Base-by-base conservation (phyloP, 1,140 invertebrate species). In the Lepidurus arcticus region DNA sequence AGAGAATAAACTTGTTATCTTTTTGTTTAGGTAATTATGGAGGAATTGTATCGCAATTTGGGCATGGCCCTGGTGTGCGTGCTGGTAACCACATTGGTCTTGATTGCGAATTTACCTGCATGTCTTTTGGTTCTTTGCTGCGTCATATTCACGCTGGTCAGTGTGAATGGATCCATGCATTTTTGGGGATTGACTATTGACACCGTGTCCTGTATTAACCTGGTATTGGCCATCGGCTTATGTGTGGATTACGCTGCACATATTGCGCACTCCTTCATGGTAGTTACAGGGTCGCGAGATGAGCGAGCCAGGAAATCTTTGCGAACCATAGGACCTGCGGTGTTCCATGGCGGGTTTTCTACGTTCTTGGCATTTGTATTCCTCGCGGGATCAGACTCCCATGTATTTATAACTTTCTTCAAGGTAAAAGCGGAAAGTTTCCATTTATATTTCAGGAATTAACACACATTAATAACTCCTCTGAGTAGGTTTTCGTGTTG, bases 241-340 rank as follows among this genome's bases (percentile, higher is more conserved):
- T 94, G 93, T 82, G 93, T 96, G 1, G 94, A 96, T 86, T 94
- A 95, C 81, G 93, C 93, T 0, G 93, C 93, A 7, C 94, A 96
- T 83, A 91, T 96, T 10, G 93, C 92, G n/a, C 92, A 94, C 81
- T 91, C 91, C 4, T 95, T 94, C 84, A 87, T 94, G 80, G 88
- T 87, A 43, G 82, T 85, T 26, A 85, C 84, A 76, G 89, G 89
- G 26, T 85, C 87, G 42, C 87, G 90, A 75, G 83, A 87, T 16
- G 87, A 90, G 42, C 85, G 93, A 81, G 88, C 90, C 0, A 85
- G 91, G 24, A 87, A 89, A 74, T 92, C 94, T 0, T 87, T 96
- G 1, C 89, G 88, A 0, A 89, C 90, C 78, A 93, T 94, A 79
- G 92, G 94, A 21, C 85, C 87, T 4, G 87, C 87, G 10, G 87